Evolutionary conservation across 2,797 vertebrate species (phyloP), one percentile per base, ranked within the genome.

Genomic region (Thripadectes ignobilis): DNA sequence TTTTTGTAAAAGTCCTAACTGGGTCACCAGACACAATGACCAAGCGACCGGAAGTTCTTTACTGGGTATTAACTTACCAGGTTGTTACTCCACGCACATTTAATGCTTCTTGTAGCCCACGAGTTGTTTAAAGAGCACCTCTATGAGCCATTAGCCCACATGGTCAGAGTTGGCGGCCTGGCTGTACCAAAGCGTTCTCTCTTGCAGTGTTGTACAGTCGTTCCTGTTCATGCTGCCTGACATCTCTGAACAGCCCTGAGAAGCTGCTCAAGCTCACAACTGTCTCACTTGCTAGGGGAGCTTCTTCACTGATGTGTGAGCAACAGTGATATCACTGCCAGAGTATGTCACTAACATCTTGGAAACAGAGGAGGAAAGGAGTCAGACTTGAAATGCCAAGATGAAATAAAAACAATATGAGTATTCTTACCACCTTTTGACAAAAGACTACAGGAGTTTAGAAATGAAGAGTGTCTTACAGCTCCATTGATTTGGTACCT

Each of bases 281-380:
- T 81, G 93, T 39, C 34, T 49, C 54, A 30, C 55, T 49, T 72
- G 36, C 84, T 51, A 52, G 22, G 32, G 34, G 22, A 63, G 41
- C 89, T 93, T 86, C 91, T 94, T 94, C 88, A n/a, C 86, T 94
- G 67, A 22, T 36, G 55, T 66, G 63, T 88, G 82, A 96, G 75
- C 43, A 89, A 57, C 39, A 93, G 72, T 49, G 87, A 92, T 93
- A 83, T 86, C 94, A 88, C 90, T 96, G 94, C 92, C 93, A 58
- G 88, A 65, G 17, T 26, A 34, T 87, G 86, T 92, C 78, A 93
- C 89, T 91, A 90, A 84, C 80, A 81, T 81, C 91, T 34, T 78
- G 88, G 94, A 94, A 95, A 94, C 63, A 91, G 93, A 94, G 59
- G 68, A 95, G 78, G 81, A 89, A 89, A 73, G 74, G n/a, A 88